These are phyloP conservation scores for Lysiphlebus fabarum DNA, from an alignment of 1,140 invertebrate species.

Conservation along the genomic window DNA sequence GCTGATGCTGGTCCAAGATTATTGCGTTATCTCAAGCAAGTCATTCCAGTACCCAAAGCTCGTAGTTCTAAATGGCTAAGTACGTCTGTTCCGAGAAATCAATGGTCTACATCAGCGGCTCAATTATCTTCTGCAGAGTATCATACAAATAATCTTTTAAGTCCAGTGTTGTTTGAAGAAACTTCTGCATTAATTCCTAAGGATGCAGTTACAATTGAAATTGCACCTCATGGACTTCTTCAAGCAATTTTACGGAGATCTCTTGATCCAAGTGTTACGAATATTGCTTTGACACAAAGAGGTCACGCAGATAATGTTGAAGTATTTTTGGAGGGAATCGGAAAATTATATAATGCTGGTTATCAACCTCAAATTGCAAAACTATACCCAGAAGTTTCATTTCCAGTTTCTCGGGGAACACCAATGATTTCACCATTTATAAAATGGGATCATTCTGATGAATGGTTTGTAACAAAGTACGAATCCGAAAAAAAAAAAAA, in stretches of 20 bases:
- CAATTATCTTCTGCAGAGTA: conserved; percentile 82
- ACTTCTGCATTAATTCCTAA: conserved; percentile 71
- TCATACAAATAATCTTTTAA: conserved; percentile 87
- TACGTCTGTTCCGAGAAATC: conserved; percentile 72
- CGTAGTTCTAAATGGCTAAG: conserved; percentile 82
- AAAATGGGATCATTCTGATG: conserved; percentile 87
- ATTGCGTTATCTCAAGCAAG: conserved; percentile 67
- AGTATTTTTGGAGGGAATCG: conserved; percentile 70
- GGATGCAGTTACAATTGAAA: conserved; percentile 77
- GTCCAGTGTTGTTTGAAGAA: conserved; percentile 83
- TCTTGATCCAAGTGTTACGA: conserved; percentile 58
- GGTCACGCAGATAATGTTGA: conserved; percentile 69
- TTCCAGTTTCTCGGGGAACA: conserved; percentile 70
- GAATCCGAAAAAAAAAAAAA: conserved; percentile 59
- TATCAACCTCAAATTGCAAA: conserved; percentile 60
- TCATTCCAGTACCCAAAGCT: conserved; percentile 66
- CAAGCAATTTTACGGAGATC: conserved; percentile 66
- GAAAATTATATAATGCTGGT: conserved; percentile 67
- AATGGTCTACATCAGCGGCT: conserved; percentile 72
- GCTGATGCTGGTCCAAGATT: conserved; percentile 65
- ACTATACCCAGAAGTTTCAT: conserved; percentile 63
- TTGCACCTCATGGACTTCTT: conserved; percentile 79
- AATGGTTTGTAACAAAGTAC: conserved; percentile 67
- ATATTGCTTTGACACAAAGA: conserved; percentile 78
- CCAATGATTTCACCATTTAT: conserved; percentile 69